Percentiles rank a stretch among this genome's conserved stretches.
Evolutionary conservation across 2,113 vertebrate genomes (phyloP).

Genomic region (Onychorhynchus coronatus): DNA sequence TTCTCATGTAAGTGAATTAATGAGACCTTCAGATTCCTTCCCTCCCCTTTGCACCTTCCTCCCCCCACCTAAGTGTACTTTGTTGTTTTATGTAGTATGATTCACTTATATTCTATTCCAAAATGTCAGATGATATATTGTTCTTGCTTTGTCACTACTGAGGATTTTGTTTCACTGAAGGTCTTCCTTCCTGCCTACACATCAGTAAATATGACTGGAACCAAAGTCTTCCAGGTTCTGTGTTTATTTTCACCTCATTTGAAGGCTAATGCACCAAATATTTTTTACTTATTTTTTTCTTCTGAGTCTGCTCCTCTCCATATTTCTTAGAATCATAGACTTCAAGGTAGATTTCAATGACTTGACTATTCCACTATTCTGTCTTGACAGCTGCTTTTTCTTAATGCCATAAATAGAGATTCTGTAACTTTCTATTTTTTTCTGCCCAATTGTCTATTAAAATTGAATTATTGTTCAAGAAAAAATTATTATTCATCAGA

Average conservation of each 20-base stretch:
- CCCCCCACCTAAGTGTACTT: background rate
- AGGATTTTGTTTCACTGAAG: background rate
- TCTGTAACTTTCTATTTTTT: background rate
- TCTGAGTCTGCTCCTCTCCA: background rate
- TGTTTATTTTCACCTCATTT: background rate
- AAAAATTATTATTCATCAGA: background rate
- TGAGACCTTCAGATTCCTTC: background rate
- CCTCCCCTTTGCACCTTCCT: too few species aligned
- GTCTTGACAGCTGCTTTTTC: background rate
- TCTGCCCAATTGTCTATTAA: background rate
- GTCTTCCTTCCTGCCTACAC: background rate
- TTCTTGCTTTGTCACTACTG: background rate
- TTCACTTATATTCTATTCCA: background rate
- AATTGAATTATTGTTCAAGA: background rate
- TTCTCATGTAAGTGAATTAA: background rate
- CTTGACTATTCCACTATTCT: background rate
- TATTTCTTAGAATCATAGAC: background rate
- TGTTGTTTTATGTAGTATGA: background rate
- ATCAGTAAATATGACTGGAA: background rate
- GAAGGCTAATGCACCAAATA: background rate
- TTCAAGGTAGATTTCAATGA: background rate
- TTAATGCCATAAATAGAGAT: background rate
- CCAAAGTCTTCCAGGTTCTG: background rate
- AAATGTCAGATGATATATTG: background rate
- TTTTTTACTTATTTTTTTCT: background rate